A percentile compares a stretch with the other conserved stretches of the same genome.
These are phyloP conservation scores for Nibea coibor DNA, from an alignment of 2,113 vertebrate genomes.

Conservation along the genomic window DNA sequence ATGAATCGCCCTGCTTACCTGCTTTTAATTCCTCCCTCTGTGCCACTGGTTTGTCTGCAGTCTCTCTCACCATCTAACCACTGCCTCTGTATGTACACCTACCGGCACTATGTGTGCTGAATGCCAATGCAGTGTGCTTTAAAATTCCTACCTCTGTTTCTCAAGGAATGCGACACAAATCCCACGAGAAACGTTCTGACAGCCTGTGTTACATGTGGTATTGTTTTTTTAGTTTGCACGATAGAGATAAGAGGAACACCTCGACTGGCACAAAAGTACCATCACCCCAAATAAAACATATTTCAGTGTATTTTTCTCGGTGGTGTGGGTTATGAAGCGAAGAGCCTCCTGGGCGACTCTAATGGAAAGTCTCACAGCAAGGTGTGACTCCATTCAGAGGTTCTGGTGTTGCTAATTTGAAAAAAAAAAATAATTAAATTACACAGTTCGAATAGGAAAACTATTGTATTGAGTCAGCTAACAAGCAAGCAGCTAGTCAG, in stretches of 20 bases:
- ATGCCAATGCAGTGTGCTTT: slow-evolving; percentile 47
- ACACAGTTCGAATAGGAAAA: neutral
- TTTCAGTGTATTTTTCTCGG: neutral
- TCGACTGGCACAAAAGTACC: slow-evolving; percentile 7
- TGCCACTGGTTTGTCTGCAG: slow-evolving; percentile 23
- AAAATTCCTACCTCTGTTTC: slow-evolving; percentile 41
- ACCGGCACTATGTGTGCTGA: slow-evolving; percentile 25
- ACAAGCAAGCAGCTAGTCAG: too few relatives aligned
- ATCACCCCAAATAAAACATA: slow-evolving; percentile 14
- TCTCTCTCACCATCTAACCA: slow-evolving; percentile 25
- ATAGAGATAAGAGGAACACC: slow-evolving; percentile 22
- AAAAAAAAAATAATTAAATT: too few relatives aligned
- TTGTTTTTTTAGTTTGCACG: slow-evolving; percentile 15
- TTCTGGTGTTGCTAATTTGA: neutral
- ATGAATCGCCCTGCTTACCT: slow-evolving; percentile 52
- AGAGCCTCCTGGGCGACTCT: neutral
- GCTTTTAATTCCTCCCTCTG: slow-evolving; percentile 43
- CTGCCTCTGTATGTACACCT: slow-evolving; percentile 32
- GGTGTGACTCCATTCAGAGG: neutral
- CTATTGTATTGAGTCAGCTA: neutral
- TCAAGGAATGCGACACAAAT: slow-evolving; percentile 28
- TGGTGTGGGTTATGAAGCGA: neutral
- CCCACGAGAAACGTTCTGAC: slow-evolving; percentile 15
- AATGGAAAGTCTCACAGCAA: slow-evolving; percentile 6
- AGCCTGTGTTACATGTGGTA: slow-evolving; percentile 9